Evolutionary conservation across 2,888 invertebrate species (phyloP), one percentile per base, ranked within the genome.

Genomic region (Lasioglossum lativentre): DNA sequence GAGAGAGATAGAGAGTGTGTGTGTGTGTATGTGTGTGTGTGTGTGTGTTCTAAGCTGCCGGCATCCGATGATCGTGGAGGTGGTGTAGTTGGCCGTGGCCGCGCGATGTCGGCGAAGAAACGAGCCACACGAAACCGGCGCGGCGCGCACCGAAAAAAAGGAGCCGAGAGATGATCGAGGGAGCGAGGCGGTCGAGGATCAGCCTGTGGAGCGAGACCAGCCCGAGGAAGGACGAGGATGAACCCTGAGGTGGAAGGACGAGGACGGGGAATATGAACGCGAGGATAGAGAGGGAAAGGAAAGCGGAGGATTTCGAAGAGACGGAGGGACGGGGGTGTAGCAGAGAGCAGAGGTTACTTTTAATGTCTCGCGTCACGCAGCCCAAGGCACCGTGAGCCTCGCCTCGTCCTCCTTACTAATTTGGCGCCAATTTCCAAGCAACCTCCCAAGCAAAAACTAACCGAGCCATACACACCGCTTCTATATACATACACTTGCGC

Each of bases 311-410:
- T 30, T 34, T 34, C 34, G 66, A 45, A 40, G 68, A 80, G 70
- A 71, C 83, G 75, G 86, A 77, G 66, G 66, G 88, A 89, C 89
- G 85, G 81, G 88, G 88, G 88, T 90, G 90, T 90, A 91, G 88
- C 83, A 92, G 93, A 93, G 93, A 93, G 93, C 94, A 94, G 94
- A 94, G 94, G 94, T 94, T 94, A 94, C 93, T 94, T 95, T 95
- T 95, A 94, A 95, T 95, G 95, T 95, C 94, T 95, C 94, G 95
- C 95, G 95, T 95, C 95, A 95, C 95, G 95, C 95, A 95, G 93
- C 94, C 93, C 92, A 91, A 93, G 93, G 93, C 93, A 91, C 87
- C 91, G 88, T 88, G 91, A 90, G 91, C 91, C 93, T 92, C 92
- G 92, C 93, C 93, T 93, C 93, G 93, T 94, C 94, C 93, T 95